Percentiles rank a stretch among this genome's conserved stretches.
These are phyloP conservation scores for Athrips mouffetella DNA, from an alignment of 2,888 invertebrate genomes.

Conservation along the genomic window DNA sequence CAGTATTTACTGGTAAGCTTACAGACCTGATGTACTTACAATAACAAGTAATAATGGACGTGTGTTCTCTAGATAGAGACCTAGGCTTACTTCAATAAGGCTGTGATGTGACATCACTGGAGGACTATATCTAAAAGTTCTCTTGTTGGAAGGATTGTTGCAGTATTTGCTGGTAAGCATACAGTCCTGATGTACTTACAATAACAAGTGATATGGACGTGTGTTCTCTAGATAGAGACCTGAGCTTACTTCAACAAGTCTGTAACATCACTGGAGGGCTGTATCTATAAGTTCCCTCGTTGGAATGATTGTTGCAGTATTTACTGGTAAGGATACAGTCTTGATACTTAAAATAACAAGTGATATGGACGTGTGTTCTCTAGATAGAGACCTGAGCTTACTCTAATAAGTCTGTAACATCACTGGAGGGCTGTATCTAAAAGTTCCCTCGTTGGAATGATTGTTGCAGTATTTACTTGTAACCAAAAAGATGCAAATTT, in stretches of 20 bases:
- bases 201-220: no score
- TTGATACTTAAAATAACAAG: no score
- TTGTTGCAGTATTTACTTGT: slow-evolving; percentile 92
- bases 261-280: no score
- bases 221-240: no score
- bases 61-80: slow-evolving; percentile 94
- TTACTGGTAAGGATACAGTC: no score
- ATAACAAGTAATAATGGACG: slow-evolving; percentile 94
- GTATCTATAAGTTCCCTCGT: no score
- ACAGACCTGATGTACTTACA: no score
- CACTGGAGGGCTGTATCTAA: slow-evolving; percentile 94
- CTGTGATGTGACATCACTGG: slow-evolving; percentile 97
- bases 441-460: slow-evolving; percentile 90
- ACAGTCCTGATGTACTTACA: no score
- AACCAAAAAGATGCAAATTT: no score
- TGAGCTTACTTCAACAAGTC: no score
- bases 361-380: slow-evolving; percentile 95
- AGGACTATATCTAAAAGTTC: slow-evolving; percentile 93
- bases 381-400: slow-evolving; percentile 93
- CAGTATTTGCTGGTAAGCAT: slow-evolving; percentile 90
- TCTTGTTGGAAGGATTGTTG: slow-evolving; percentile 88
- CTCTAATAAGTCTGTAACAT: slow-evolving; percentile 98
- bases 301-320: no score
- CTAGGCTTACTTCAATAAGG: slow-evolving; percentile 96
- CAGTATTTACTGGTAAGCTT: slow-evolving; percentile 88